phyloP scores from a whole-genome alignment of 2,797 vertebrate genomes.

The Bovichtus diacanthus region DNA sequence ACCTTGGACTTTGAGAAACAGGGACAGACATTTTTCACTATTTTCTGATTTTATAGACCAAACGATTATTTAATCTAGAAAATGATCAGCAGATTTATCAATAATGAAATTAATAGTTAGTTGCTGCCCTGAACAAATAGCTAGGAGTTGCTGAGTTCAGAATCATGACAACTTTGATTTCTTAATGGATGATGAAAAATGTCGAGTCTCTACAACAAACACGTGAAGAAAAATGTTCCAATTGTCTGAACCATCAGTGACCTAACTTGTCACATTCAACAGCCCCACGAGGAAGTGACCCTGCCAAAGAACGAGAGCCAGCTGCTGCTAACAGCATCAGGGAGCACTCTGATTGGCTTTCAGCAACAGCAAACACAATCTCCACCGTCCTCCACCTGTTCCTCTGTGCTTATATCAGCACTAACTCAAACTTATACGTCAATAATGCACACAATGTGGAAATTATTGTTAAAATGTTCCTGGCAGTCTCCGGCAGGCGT shows the following conservation, averaged over 20 bases:
- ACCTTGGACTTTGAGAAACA: too few relatives aligned
- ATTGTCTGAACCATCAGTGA: conserved; percentile 15
- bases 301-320: conserved; percentile 20
- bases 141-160: conserved; percentile 12
- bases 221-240: neutral
- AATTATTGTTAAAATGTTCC: neutral
- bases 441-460: neutral
- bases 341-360: conserved; percentile 36
- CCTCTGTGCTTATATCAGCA: neutral
- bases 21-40: too few relatives aligned
- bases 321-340: conserved; percentile 45
- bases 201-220: neutral
- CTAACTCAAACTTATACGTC: conserved; percentile 11
- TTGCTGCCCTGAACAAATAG: conserved; percentile 4
- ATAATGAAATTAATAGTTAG: too few relatives aligned
- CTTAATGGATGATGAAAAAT: neutral
- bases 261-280: conserved; percentile 13
- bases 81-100: too few relatives aligned
- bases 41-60: too few relatives aligned
- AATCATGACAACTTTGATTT: conserved; percentile 4
- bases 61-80: too few relatives aligned
- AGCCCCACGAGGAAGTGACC: neutral
- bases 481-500: neutral
- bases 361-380: conserved; percentile 2
- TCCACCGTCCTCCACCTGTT: conserved; percentile 26